Conservation (phyloP, 2,113 vertebrate species). For the Eptesicus fuscus region DNA sequence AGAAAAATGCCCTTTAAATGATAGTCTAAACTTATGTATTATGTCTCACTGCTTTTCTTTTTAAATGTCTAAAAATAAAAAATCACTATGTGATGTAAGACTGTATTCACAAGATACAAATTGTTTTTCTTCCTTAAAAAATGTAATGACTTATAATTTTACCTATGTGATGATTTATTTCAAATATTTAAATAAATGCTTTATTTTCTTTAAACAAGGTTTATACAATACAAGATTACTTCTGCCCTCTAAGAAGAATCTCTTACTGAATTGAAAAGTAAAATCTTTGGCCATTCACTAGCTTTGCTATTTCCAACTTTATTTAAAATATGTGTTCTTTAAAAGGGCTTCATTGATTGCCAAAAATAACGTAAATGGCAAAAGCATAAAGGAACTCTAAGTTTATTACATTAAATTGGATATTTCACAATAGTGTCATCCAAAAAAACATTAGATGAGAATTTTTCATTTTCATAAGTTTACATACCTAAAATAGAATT, state of each 20-base stretch:
- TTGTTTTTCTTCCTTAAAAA: background rate
- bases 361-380: slow-evolving; percentile 15
- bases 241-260: background rate
- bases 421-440: background rate
- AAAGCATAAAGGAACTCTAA: background rate
- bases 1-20: slow-evolving; percentile 9
- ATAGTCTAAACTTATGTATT: background rate
- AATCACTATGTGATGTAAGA: background rate
- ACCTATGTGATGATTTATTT: background rate
- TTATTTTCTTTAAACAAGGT: background rate
- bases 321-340: slow-evolving; percentile 26
- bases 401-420: background rate
- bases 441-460: background rate
- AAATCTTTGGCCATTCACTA: background rate
- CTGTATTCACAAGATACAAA: background rate
- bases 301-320: slow-evolving; percentile 5
- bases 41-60: background rate
- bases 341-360: background rate
- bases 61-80: slow-evolving; percentile 13
- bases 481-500: background rate
- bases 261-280: background rate
- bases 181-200: slow-evolving; percentile 24
- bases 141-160: background rate
- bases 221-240: background rate
- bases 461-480: slow-evolving; percentile 30